Percentiles rank a stretch among this genome's conserved stretches.
Evolutionary conservation across 2,888 invertebrate genomes (phyloP).

Genomic region (Ormyrus nitidulus): DNA sequence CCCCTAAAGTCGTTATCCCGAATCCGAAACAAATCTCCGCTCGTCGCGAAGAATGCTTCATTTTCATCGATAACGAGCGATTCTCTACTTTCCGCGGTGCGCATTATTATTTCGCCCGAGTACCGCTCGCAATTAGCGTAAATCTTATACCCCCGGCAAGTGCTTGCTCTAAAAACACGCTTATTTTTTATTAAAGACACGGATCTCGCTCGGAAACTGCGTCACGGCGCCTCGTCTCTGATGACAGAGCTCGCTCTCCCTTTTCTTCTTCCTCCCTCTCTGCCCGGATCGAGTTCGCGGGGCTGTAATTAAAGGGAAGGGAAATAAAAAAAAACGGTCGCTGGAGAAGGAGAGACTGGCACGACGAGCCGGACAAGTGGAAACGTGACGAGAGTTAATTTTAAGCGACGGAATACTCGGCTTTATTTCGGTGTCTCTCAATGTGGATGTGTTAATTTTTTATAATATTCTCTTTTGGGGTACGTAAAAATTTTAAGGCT

Average conservation of each 20-base stretch:
- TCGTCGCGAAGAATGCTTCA: no score
- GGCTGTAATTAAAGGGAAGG: conserved; percentile 37
- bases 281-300: conserved; percentile 1
- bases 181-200: not conserved
- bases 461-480: not conserved
- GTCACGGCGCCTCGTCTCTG: not conserved
- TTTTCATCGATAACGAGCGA: no score
- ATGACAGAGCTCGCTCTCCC: not conserved
- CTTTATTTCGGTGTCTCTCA: not conserved
- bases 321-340: conserved; percentile 27
- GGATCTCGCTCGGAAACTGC: no score
- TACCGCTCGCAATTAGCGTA: no score
- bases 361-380: conserved; percentile 27
- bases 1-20: no score
- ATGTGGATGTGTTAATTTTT: not conserved
- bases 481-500: no score
- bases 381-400: conserved; percentile 48
- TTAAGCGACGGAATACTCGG: not conserved
- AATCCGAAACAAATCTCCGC: no score
- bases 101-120: not conserved
- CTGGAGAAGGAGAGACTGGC: no score
- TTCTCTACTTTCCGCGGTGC: not conserved
- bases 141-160: no score
- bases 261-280: not conserved
- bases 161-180: not conserved